Base-by-base conservation (phyloP, 2,888 invertebrate species). In the Micoletzkya japonica region DNA sequence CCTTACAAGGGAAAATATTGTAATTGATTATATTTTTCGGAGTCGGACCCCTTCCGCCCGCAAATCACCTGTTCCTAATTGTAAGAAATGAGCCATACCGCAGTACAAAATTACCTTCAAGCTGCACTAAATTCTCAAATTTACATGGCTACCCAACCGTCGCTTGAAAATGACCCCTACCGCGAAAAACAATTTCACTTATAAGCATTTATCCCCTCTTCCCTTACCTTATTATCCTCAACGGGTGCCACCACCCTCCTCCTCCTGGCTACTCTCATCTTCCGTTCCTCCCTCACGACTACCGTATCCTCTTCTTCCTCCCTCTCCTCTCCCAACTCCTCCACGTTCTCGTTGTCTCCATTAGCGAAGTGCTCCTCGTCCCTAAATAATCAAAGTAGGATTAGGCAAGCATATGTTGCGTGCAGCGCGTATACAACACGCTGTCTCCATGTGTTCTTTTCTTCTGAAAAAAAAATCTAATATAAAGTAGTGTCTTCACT, bases 281-380 rank as follows among this genome's bases (percentile, higher is more conserved):
- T 56, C 39, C 56, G n/a, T n/a, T n/a, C n/a, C n/a, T n/a, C n/a
- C n/a, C n/a, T 28, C n/a, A 32, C 57, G 4, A 32, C 37, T 14
- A 57, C 44, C 44, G 26, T n/a, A n/a, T n/a, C n/a, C n/a, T n/a
- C n/a, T n/a, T n/a, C n/a, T n/a, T n/a, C 57, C 37, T 32, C 54
- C 44, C 57, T 28, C 67, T 57, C 57, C 34, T 66, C 66, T 17
- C 24, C 56, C 56, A 17, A 10, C 28, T 66, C 66, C 28, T 66
- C 66, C 7, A 54, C 66, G 1, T 67, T 44, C 57, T 67, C 67
- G 7, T 56, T 57, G 4, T 57, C 67, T 24, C 67, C 67, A 57
- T 67, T 67, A 1, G 67, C 67, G n/a, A 67, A 57, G 24, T 67
- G 32, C 2, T 64, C 67, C 39, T 67, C 67, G 30, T 44, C 57